Percentiles rank a stretch among this genome's conserved stretches.
These are phyloP conservation scores for Himantopus leucocephalus DNA, from an alignment of 2,113 vertebrate species.

Conservation along the genomic window DNA sequence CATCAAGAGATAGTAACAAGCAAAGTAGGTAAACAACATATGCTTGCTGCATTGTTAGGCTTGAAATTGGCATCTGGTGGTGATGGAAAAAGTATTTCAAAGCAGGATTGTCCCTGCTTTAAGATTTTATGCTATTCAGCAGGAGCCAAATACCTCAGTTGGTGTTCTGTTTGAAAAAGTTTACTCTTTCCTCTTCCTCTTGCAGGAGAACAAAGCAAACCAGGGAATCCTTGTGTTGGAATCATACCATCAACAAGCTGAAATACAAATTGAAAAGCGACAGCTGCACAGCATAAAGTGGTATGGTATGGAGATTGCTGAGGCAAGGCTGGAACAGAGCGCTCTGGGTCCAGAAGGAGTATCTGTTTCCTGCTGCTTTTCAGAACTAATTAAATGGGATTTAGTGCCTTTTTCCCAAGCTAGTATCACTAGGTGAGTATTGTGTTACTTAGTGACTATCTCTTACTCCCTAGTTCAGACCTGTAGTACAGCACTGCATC, in stretches of 20 bases:
- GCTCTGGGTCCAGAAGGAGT: background rate
- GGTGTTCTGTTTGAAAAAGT: background rate
- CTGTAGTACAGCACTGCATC: background rate
- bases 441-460: accelerated
- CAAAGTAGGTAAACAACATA: background rate
- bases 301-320: background rate
- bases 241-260: background rate
- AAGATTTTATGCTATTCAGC: background rate
- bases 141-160: background rate
- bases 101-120: background rate
- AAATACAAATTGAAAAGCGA: accelerated
- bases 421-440: background rate
- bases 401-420: background rate
- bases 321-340: background rate
- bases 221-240: background rate
- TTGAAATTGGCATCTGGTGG: background rate
- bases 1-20: background rate
- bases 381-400: background rate
- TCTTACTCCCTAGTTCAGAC: background rate
- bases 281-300: background rate
- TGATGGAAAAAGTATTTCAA: background rate
- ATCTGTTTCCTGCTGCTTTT: background rate
- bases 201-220: background rate
- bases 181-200: background rate
- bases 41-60: background rate